phyloP scores from a whole-genome alignment of 2,797 vertebrate species.

The Schizopygopsis malacanthus region DNA sequence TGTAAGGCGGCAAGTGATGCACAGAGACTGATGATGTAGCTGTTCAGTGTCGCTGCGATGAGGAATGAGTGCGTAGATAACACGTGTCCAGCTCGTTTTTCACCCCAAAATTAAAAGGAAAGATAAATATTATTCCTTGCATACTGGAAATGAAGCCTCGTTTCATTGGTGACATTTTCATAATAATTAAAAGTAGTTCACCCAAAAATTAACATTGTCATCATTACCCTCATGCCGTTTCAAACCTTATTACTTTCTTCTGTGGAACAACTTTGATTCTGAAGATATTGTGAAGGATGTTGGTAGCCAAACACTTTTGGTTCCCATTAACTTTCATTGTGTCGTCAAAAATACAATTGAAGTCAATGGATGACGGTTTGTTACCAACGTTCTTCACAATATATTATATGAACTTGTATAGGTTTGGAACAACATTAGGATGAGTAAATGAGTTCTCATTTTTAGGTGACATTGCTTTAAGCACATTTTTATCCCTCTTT shows the following conservation, averaged over 20 bases:
- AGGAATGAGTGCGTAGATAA: not conserved
- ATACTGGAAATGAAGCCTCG: not conserved
- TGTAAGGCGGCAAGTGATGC: slow-evolving; percentile 55
- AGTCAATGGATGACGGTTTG: not conserved
- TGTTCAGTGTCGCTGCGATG: slow-evolving; percentile 32
- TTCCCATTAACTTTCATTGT: not conserved
- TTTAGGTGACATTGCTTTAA: not conserved
- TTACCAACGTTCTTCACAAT: not conserved
- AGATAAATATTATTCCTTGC: not conserved
- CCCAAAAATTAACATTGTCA: not conserved
- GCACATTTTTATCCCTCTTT: not conserved
- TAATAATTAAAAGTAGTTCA: not conserved
- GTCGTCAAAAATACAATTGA: not conserved
- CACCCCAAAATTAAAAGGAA: slow-evolving; percentile 6
- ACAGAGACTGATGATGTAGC: slow-evolving; percentile 54
- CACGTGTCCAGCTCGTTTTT: slow-evolving; percentile 11
- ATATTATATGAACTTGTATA: not conserved
- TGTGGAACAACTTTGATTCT: not conserved
- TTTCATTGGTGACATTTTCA: not conserved
- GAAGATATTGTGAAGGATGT: not conserved
- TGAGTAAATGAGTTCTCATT: not conserved
- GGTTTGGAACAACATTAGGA: not conserved
- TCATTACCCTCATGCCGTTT: not conserved
- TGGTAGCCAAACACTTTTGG: not conserved
- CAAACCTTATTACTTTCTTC: not conserved